phyloP scores from a whole-genome alignment of 23 tunicate genomes.

The Ascidia mentula region DNA sequence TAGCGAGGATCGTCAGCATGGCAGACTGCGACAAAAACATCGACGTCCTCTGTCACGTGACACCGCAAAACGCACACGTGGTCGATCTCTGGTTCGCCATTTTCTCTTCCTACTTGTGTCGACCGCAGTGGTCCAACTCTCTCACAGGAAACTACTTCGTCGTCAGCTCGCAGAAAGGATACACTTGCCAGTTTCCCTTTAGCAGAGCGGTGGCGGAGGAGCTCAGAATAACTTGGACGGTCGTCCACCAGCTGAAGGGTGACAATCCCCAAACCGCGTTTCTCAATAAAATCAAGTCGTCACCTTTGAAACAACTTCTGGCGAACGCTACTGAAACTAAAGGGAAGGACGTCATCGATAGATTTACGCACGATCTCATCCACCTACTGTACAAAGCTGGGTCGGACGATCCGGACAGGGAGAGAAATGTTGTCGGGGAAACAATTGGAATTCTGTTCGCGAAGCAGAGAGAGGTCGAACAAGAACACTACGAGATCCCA shows the following conservation, averaged over 20 bases:
- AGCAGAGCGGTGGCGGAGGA: neutral
- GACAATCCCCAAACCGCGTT: slow-evolving; percentile 5
- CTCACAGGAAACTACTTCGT: neutral
- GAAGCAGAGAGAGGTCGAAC: neutral
- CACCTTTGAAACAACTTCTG: slow-evolving; percentile 6
- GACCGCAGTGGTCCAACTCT: slow-evolving; percentile 10
- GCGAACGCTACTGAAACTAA: neutral
- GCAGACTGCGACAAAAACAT: slow-evolving; percentile 41
- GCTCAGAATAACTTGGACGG: slow-evolving; percentile 7
- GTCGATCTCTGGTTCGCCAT: neutral
- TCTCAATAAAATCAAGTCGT: neutral
- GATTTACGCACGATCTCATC: slow-evolving; percentile 25
- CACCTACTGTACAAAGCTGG: slow-evolving; percentile 14
- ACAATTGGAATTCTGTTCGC: slow-evolving; percentile 3
- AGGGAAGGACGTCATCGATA: neutral
- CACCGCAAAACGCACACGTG: neutral
- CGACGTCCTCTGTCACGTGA: neutral
- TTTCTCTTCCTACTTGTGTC: neutral
- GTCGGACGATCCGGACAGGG: neutral
- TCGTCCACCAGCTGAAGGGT: neutral
- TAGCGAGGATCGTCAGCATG: slow-evolving; percentile 35
- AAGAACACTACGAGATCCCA: slow-evolving; percentile 25
- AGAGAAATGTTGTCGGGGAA: slow-evolving; percentile 16
- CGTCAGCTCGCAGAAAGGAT: neutral
- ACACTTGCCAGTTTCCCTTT: slow-evolving; percentile 22